Conservation (phyloP, 2,797 vertebrate genomes). For the Staurois parvus region DNA sequence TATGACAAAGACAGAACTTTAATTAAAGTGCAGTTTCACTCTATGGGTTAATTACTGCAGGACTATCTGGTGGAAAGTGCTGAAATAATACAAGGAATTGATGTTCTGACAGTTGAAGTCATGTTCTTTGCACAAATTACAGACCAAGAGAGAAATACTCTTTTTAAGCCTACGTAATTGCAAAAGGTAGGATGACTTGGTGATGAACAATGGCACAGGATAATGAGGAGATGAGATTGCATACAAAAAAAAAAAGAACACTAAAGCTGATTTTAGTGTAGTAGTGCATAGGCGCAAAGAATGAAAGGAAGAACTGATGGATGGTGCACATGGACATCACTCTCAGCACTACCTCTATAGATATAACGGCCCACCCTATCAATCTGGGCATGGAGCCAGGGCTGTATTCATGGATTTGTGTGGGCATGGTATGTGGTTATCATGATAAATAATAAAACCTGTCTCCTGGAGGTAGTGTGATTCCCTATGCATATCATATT, state of each 20-base stretch:
- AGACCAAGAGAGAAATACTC: constrained; percentile 14
- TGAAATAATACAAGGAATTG: neutral
- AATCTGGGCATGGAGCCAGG: too few relatives aligned
- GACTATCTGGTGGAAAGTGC: neutral
- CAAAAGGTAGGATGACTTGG: constrained; percentile 3
- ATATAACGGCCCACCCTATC: too few relatives aligned
- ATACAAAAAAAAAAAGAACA: neutral
- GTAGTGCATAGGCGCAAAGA: neutral
- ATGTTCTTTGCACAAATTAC: constrained; percentile 7
- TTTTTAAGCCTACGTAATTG: constrained; percentile 1
- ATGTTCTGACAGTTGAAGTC: constrained; percentile 19
- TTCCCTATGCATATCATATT: too few relatives aligned
- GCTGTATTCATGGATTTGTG: too few relatives aligned
- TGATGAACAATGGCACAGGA: constrained; percentile 8
- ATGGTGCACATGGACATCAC: too few relatives aligned
- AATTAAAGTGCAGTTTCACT: constrained; percentile 22
- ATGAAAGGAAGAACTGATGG: neutral
- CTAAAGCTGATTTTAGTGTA: constrained; percentile 1
- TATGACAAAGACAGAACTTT: neutral
- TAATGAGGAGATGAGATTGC: constrained; percentile 1
- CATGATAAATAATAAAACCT: too few relatives aligned
- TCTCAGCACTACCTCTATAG: too few relatives aligned
- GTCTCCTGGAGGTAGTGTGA: too few relatives aligned
- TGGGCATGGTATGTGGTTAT: too few relatives aligned
- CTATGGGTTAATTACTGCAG: neutral